Evolutionary conservation across 2,113 vertebrate genomes (phyloP).

Genomic region (Pseudorectes ferrugineus): DNA sequence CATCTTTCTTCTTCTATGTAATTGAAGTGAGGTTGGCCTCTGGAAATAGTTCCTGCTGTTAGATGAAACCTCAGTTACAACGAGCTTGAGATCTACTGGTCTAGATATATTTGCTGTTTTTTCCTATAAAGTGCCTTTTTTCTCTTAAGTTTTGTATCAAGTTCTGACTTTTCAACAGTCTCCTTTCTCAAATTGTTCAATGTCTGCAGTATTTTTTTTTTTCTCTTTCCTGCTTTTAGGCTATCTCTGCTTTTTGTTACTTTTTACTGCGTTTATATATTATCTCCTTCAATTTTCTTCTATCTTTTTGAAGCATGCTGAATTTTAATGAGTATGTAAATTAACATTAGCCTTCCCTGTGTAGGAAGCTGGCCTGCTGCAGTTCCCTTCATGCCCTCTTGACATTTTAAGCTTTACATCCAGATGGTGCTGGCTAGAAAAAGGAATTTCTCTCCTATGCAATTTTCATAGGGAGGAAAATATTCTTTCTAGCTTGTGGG

Average conservation of each 20-base stretch:
- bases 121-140: background rate
- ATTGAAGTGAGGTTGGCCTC: background rate
- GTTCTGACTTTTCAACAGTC: background rate
- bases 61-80: background rate
- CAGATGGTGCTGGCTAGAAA: constrained; percentile 16
- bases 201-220: background rate
- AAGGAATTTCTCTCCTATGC: background rate
- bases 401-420: constrained; percentile 34
- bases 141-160: background rate
- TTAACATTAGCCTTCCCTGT: background rate
- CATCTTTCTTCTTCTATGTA: background rate
- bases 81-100: background rate
- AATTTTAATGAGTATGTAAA: constrained; percentile 52
- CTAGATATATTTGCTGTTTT: background rate
- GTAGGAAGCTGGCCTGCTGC: constrained; percentile 2
- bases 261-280: background rate
- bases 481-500: background rate
- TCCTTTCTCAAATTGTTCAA: background rate
- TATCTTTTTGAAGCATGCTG: constrained; percentile 15
- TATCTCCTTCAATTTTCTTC: constrained; percentile 17
- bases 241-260: background rate
- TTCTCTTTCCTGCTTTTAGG: background rate
- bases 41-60: background rate
- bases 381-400: background rate
- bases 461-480: background rate